Evolutionary conservation across 2,113 vertebrate species (phyloP).

Genomic region (Promerops cafer): DNA sequence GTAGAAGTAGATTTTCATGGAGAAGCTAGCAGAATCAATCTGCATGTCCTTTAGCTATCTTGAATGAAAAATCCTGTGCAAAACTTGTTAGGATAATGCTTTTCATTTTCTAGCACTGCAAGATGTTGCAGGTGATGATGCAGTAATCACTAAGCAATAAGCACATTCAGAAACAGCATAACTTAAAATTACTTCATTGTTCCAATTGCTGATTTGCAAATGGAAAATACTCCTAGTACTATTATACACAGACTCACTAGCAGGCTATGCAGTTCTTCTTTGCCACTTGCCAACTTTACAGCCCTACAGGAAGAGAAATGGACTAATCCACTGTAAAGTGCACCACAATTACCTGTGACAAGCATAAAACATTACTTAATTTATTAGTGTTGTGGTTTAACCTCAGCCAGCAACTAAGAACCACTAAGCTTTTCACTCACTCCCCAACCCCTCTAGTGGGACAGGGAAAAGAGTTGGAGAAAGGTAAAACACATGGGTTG

Average conservation of each 20-base stretch:
- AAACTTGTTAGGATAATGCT: not conserved
- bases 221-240: not conserved
- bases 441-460: not conserved
- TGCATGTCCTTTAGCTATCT: not conserved
- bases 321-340: not conserved
- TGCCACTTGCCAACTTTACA: not conserved
- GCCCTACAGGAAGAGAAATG: not conserved
- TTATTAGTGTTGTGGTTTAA: not conserved
- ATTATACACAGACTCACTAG: not conserved
- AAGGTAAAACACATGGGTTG: not conserved
- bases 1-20: not conserved
- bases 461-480: not conserved
- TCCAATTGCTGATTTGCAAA: conserved; percentile 15
- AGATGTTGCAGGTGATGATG: conserved; percentile 32
- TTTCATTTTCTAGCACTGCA: not conserved
- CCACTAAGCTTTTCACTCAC: not conserved
- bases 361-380: not conserved
- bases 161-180: not conserved
- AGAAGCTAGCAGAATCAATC: not conserved
- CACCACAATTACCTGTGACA: not conserved
- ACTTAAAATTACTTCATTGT: conserved; percentile 11
- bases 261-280: not conserved
- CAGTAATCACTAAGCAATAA: conserved; percentile 25
- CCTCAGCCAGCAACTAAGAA: not conserved
- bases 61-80: not conserved